Evolutionary conservation across 1,140 invertebrate genomes (phyloP), one percentile per base, ranked within the genome.

Genomic region (Zaprionus davidi): DNA sequence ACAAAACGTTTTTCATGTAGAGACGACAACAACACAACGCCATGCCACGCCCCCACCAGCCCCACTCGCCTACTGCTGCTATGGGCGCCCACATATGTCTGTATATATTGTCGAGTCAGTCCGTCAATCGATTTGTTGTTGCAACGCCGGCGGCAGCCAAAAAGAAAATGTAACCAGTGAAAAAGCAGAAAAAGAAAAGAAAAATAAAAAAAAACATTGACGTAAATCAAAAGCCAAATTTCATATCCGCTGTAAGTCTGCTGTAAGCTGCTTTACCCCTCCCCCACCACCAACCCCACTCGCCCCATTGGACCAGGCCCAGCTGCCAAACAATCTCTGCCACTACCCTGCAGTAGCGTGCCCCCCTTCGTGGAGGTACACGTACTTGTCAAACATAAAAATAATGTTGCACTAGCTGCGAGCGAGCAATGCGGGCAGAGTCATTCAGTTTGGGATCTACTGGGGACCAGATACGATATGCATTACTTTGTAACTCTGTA

Each of bases 211-310:
- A 76, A 86, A 86, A 78, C 63, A 78, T 85, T 90, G 85, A 90
- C 86, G 85, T 90, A 90, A 90, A 90, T 90, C 85, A 90, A 90
- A 90, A 90, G 85, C 86, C 85, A 90, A 81, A 90, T 90, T 90
- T 90, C 86, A 90, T 90, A 90, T 90, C 85, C 85, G 85, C 63
- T 90, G 85, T 90, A 90, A 90, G 85, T 90, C 85, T 85, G 76
- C 82, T 90, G 86, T 90, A 88, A 88, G 85, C 85, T 88, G 81
- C 79, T 87, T 87, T 88, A 79, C 73, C 72, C 78, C 64, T 34
- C 66, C 44, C 36, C 31, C n/a, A n/a, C n/a, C 28, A 22, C 44
- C 26, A 24, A 24, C 26, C 12, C 9, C 44, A 15, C 26, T n/a
- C 13, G 3, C 41, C 22, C 26, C 26, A 15, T 13, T n/a, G 26